phyloP scores from a whole-genome alignment of 2,888 invertebrate species.

The Zygothrica quintamaculata region DNA sequence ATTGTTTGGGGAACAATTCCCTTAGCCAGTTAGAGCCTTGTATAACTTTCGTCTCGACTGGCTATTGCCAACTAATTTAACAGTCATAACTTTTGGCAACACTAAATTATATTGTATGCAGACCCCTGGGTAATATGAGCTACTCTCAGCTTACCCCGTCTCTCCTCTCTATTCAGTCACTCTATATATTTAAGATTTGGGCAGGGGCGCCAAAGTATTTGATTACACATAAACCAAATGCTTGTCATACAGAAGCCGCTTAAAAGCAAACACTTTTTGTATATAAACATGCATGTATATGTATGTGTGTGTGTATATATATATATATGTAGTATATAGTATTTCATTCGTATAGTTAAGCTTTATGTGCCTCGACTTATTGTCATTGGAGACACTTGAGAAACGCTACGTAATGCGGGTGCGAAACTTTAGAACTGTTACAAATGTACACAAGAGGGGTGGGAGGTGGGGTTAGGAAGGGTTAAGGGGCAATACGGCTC shows the following conservation, averaged over 20 bases:
- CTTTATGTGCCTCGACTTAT: slow-evolving; percentile 42
- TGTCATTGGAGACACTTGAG: slow-evolving; percentile 81
- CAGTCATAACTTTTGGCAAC: slow-evolving; percentile 48
- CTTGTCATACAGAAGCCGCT: slow-evolving; percentile 82
- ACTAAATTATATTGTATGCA: slow-evolving; percentile 60
- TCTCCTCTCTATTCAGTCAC: no score
- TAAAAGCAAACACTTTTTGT: slow-evolving; percentile 56
- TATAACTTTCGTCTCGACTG: slow-evolving; percentile 28
- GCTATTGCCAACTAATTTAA: slow-evolving; percentile 71
- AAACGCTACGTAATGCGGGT: slow-evolving; percentile 58
- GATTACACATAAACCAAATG: slow-evolving; percentile 61
- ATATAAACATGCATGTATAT: no score
- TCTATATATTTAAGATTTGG: no score
- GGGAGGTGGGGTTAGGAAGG: neutral
- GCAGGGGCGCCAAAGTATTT: slow-evolving; percentile 49
- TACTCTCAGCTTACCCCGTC: no score
- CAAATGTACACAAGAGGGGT: slow-evolving; percentile 9
- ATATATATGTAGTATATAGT: slow-evolving; percentile 35
- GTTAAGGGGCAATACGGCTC: slow-evolving; percentile 37
- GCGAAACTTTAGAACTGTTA: slow-evolving; percentile 46
- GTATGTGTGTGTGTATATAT: no score
- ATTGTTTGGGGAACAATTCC: slow-evolving; percentile 73
- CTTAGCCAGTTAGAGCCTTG: slow-evolving; percentile 59
- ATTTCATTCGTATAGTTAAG: slow-evolving; percentile 38
- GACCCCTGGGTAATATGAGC: slow-evolving; percentile 57